Evolutionary conservation across 2,797 vertebrate genomes (phyloP), one percentile per base, ranked within the genome.

Genomic region (Alca torda): DNA sequence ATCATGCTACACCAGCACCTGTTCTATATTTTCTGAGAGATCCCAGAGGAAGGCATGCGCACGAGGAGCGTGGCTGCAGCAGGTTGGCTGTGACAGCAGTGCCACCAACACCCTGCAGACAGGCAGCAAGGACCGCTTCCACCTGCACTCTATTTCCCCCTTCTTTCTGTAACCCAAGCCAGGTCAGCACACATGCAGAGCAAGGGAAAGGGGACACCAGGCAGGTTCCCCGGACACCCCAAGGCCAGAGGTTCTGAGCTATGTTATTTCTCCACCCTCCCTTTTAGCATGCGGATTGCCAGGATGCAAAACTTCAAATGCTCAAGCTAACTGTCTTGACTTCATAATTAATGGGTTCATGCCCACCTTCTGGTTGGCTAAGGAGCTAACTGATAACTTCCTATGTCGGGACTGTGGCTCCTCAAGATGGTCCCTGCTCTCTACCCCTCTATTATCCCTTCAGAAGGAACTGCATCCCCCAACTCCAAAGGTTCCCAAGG

Each of bases 31-130:
- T 16, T 37, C 60, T 48, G 85, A 65, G 26, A 86, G 88, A 86
- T 19, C 83, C 61, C 57, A 5, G 51, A 14, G 25, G 64, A 11
- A 33, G 19, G 3, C 50, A 6, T 9, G 6, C 4, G 4, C 2
- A 2, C 48, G 51, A 4, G 6, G 72, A 31, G 25, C 54, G 2
- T 0, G 13, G 63, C 67, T 75, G 50, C 46, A 30, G 39, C 0
- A 35, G 67, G 70, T 3, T 5, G 2, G 48, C 21, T 10, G 61
- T 21, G 43, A 31, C 72, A 50, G 31, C 33, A 31, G 25, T 26
- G 48, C 28, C 54, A n/a, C 13, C 35, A 7, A 4, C 5, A 19
- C 19, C 51, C 68, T 33, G 37, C 37, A 45, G 6, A 15, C 2
- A 43, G 37, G 45, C 30, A 28, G 10, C 45, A 43, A 45, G 43